Evolutionary conservation across 1,140 invertebrate genomes (phyloP).

Genomic region (Triops cancriformis): DNA sequence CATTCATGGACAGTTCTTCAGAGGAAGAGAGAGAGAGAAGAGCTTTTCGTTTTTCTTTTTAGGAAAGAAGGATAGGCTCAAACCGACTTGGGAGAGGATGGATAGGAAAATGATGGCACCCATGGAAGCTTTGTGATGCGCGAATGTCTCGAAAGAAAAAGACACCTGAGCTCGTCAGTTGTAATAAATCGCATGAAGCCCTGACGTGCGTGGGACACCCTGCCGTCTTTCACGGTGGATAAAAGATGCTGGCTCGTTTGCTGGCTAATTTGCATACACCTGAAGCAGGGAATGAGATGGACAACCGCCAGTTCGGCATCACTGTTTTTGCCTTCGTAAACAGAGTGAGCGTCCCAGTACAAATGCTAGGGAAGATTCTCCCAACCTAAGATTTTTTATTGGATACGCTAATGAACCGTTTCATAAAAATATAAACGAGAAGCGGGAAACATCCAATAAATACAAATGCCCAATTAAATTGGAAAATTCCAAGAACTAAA

Average conservation of each 20-base stretch:
- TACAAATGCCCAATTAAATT: too few species aligned
- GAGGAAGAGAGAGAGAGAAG: background rate
- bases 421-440: too few species aligned
- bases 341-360: too few species aligned
- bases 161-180: background rate
- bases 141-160: background rate
- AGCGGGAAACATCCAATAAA: too few species aligned
- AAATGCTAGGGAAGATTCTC: too few species aligned
- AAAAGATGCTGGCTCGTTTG: background rate
- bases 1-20: background rate
- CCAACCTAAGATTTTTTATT: background rate
- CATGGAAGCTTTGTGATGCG: background rate
- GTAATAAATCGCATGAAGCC: background rate
- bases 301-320: background rate
- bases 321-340: background rate
- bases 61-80: too few species aligned
- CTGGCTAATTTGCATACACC: background rate
- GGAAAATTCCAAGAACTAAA: too few species aligned
- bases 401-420: background rate
- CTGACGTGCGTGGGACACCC: slow-evolving; percentile 7
- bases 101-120: background rate
- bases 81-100: too few species aligned
- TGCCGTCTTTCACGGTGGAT: slow-evolving; percentile 1
- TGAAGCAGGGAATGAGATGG: background rate
- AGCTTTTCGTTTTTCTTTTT: background rate